Base-by-base conservation (phyloP, 2,888 invertebrate genomes). In the Hemistola chrysoprasaria region DNA sequence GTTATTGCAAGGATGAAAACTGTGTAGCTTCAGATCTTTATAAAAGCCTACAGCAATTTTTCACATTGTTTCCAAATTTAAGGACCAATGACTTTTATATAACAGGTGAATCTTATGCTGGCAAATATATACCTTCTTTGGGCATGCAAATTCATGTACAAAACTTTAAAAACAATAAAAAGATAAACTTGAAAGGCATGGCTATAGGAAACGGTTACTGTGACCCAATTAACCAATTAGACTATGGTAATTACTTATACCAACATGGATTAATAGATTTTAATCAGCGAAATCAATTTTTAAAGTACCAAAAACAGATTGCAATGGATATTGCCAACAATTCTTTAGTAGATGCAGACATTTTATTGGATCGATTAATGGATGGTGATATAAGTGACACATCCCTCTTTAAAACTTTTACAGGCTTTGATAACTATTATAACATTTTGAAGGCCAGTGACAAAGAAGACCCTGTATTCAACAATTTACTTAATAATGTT, bases 371-470 rank as follows among this genome's bases (percentile, higher is more conserved):
- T 62, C 69, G 80, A n/a, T 73, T 96, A 0, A 86, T 96, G 55
- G 82, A 79, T 24, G 85, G 82, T 16, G 71, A 71, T 2, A 23
- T 78, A 0, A 61, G 61, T 0, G 78, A 81, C 36, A 65, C 56
- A 9, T 84, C 86, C 6, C 80, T 75, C 28, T 95, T 94, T 62
- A 91, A 90, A 64, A 92, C 92, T 49, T 80, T 89, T 22, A 94
- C 95, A 3, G 96, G 96, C 0, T 94, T 94, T 42, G 71, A 91
- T n/a, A 92, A 93, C 61, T 94, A 93, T 57, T 95, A 92, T 64
- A 95, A 95, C 65, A 93, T 91, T 60, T 67, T 96, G 8, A 71
- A 90, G 28, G 44, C 77, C 0, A 75, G 90, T 0, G 72, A 86
- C 3, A 87, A 90, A 8, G 71, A 78, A 1, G 86, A 90, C 29